Base-by-base conservation (phyloP, 2,888 invertebrate genomes). In the Deilephila porcellus region DNA sequence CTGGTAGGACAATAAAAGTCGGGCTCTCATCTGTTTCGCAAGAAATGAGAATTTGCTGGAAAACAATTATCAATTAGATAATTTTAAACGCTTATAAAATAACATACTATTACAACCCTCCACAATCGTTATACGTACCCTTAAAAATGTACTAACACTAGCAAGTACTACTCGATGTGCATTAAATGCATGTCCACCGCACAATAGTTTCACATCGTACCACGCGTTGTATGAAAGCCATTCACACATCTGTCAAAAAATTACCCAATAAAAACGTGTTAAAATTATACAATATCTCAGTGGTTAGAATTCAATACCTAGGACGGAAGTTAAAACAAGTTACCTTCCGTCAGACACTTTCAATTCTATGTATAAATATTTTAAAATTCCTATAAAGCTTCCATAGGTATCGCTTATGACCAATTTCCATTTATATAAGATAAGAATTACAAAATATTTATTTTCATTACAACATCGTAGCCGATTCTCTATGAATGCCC, bases 101-200 rank as follows among this genome's bases (percentile, higher is more conserved):
- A 29, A 60, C n/a, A 60, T 45, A 7, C 64, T 59, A 20, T 37
- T 19, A 37, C 8, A 71, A 5, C 19, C 17, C 32, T 32, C 32
- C 60, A 56, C 71, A 34, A 1, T 34, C 29, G 17, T 56, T 75
- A 76, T 62, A 80, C 82, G 76, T 91, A 97, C 97, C 93, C 96
- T 95, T 25, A 97, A 92, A 83, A 96, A 96, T 73, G 95, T 95
- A 91, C 97, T 97, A 80, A 96, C 97, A 76, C 96, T 96, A 0
- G 97, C 96, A 11, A 97, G 92, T 17, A 97, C 96, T 4, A 96
- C 92, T 70, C 96, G 95, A 85, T 97, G 97, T 0, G 97, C 97
- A 83, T 95, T 95, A 82, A 97, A 95, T 74, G 95, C 93, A 59
- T 95, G 95, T 25, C 96, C 96, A 62, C 95, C 94, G 83, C 97